A percentile compares a stretch with the other conserved stretches of the same genome.
phyloP scores from a whole-genome alignment of 2,888 invertebrate species.

The Drosophila kokeensis region DNA sequence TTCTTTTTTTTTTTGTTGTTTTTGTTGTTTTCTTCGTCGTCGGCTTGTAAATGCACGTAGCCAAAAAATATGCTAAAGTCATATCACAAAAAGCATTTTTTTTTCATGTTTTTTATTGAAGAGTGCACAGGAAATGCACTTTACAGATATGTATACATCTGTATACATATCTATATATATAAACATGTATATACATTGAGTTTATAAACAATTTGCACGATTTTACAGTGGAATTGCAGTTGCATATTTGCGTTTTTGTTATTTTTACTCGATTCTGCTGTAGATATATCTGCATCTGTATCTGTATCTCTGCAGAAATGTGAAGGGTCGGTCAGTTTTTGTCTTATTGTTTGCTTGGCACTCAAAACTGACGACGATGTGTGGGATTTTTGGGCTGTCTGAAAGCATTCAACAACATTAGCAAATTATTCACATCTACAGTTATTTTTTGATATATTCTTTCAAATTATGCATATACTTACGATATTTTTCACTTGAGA shows the following conservation, averaged over 20 bases:
- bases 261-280: constrained; percentile 6
- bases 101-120: constrained; percentile 24
- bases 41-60: constrained; percentile 47
- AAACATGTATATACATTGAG: constrained; percentile 23
- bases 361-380: constrained; percentile 25
- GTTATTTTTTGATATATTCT: neutral
- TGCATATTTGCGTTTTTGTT: constrained; percentile 37
- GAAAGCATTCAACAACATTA: constrained; percentile 10
- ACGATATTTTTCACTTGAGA: neutral
- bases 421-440: neutral
- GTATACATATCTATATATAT: neutral
- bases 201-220: constrained; percentile 60
- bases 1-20: constrained; percentile 49
- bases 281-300: neutral
- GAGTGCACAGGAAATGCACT: constrained; percentile 59
- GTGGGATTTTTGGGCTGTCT: constrained; percentile 46
- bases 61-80: constrained; percentile 67
- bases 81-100: constrained; percentile 38
- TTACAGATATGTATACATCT: constrained; percentile 31
- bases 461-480: neutral
- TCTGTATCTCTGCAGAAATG: constrained; percentile 2
- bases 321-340: constrained; percentile 54
- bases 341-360: constrained; percentile 45
- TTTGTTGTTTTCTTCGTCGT: constrained; percentile 27
- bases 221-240: constrained; percentile 49